Evolutionary conservation across 2,113 vertebrate genomes (phyloP).

Genomic region (Equus quagga): DNA sequence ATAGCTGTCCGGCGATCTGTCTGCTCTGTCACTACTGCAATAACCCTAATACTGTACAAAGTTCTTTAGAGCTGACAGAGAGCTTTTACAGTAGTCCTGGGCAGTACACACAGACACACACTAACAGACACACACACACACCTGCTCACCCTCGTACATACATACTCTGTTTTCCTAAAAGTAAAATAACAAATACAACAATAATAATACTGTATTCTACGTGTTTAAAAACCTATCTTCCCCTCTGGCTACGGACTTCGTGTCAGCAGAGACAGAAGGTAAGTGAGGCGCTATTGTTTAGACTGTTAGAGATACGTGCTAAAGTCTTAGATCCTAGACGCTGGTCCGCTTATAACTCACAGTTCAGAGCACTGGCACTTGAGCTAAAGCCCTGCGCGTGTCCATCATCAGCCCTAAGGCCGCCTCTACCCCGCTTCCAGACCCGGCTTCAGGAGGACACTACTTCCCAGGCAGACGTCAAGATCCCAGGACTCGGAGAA

Average conservation of each 20-base stretch:
- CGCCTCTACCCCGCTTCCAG: not conserved
- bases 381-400: not conserved
- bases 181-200: not conserved
- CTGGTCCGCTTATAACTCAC: not conserved
- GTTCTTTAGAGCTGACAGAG: not conserved
- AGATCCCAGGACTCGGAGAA: not conserved
- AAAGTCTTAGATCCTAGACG: not conserved
- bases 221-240: slow-evolving; percentile 39
- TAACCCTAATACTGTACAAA: not conserved
- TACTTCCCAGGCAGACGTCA: not conserved
- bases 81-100: not conserved
- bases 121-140: not conserved
- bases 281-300: not conserved
- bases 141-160: not conserved
- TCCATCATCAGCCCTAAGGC: not conserved
- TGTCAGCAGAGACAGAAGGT: not conserved
- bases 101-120: not conserved
- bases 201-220: not conserved
- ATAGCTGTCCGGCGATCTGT: not conserved
- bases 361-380: not conserved
- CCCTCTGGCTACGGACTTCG: not conserved
- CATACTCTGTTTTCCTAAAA: not conserved
- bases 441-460: not conserved
- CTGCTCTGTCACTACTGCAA: not conserved
- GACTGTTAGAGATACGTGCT: not conserved